Evolutionary conservation across 2,113 vertebrate genomes (phyloP).

Genomic region (Platycercus adscitus): DNA sequence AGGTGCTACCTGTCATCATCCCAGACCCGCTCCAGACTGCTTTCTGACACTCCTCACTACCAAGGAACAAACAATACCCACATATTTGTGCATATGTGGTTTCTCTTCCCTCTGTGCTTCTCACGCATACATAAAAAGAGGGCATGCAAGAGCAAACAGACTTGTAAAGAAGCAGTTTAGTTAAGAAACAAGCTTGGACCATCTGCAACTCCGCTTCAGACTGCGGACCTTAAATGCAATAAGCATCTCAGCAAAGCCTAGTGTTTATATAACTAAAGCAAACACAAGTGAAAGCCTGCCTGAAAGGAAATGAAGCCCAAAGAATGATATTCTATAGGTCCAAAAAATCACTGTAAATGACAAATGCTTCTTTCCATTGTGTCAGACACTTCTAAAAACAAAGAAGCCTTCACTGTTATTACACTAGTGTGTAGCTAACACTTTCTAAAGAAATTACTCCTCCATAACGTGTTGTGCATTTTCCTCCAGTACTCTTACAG

Average conservation of each 20-base stretch:
- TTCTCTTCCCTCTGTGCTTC: background rate
- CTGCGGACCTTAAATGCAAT: background rate
- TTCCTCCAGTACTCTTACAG: background rate
- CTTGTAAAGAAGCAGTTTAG: background rate
- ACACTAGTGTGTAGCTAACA: background rate
- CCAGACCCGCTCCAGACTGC: background rate
- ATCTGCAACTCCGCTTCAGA: background rate
- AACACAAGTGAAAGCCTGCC: background rate
- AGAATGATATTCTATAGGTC: background rate
- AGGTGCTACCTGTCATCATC: background rate
- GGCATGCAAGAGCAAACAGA: background rate
- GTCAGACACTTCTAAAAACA: background rate
- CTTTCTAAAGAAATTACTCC: background rate
- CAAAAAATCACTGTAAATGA: background rate
- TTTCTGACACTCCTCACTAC: background rate
- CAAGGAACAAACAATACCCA: background rate
- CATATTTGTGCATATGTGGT: fast-evolving
- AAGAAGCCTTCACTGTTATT: background rate
- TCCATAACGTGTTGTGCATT: background rate
- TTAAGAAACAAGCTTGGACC: background rate
- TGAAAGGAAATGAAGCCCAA: background rate
- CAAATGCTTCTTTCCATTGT: background rate
- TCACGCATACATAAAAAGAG: background rate
- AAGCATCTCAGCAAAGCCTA: background rate
- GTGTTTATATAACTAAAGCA: background rate